Conservation (phyloP, 2,113 vertebrate species). For the Muscicapa adusta region DNA sequence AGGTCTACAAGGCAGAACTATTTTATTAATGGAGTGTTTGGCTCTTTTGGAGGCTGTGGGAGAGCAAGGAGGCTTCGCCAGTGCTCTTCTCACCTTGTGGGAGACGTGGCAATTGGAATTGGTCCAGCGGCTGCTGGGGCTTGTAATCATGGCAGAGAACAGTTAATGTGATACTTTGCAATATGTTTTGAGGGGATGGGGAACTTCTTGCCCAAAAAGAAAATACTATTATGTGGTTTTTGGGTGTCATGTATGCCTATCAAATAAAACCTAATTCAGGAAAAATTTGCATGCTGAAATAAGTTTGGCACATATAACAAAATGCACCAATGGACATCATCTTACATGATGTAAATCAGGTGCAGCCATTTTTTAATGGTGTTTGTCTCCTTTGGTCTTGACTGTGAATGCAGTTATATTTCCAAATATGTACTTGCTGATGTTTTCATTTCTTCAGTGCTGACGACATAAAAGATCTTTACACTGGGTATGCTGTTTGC, state of each 20-base stretch:
- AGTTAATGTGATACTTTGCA: not conserved
- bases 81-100: not conserved
- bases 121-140: not conserved
- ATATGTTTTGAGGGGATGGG: not conserved
- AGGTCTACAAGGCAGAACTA: conserved; percentile 7
- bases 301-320: not conserved
- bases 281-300: not conserved
- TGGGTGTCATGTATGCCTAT: not conserved
- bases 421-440: conserved; percentile 58
- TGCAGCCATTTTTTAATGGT: not conserved
- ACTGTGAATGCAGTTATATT: not conserved
- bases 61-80: not conserved
- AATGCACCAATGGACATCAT: not conserved
- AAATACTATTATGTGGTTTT: not conserved
- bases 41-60: not conserved
- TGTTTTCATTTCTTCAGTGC: conserved; percentile 35
- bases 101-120: not conserved
- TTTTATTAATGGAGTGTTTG: conserved; percentile 25
- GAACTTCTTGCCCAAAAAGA: not conserved
- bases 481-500: conserved; percentile 15
- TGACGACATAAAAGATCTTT: conserved; percentile 48
- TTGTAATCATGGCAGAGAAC: not conserved
- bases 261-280: not conserved
- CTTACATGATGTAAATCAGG: not conserved
- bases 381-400: not conserved